phyloP scores from a whole-genome alignment of 2,888 invertebrate genomes.

The Cerceris ruficornis region DNA sequence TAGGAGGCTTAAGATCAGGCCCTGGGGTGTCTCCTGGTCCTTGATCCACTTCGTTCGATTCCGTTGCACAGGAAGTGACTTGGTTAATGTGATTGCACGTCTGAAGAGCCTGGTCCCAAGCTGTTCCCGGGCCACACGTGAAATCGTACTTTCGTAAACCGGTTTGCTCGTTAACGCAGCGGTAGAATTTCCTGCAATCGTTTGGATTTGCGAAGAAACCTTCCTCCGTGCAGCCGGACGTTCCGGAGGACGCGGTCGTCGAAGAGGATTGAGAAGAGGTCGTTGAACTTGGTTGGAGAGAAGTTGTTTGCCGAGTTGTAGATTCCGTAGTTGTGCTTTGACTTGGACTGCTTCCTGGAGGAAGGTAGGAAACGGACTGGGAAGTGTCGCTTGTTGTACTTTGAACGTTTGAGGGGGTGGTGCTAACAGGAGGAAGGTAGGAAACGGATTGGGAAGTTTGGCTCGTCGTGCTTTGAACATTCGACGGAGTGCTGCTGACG shows the following conservation, averaged over 20 bases:
- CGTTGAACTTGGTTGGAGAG: slow-evolving; percentile 12
- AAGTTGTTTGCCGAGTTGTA: slow-evolving; percentile 13
- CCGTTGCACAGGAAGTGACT: slow-evolving; percentile 68
- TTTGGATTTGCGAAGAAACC: slow-evolving; percentile 88
- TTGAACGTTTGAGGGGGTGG: not conserved
- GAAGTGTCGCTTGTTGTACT: slow-evolving; percentile 22
- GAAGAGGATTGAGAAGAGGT: slow-evolving; percentile 1
- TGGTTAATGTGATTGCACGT: slow-evolving; percentile 86
- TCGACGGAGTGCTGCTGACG: not conserved
- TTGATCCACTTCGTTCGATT: slow-evolving; percentile 48
- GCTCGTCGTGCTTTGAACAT: not conserved
- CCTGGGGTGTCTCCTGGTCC: slow-evolving; percentile 36
- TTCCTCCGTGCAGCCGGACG: slow-evolving; percentile 80
- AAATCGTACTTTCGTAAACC: slow-evolving; percentile 87
- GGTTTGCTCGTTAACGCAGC: slow-evolving; percentile 86
- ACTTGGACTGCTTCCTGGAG: slow-evolving; percentile 24
- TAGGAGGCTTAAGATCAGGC: slow-evolving; percentile 8
- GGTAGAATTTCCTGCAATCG: slow-evolving; percentile 89
- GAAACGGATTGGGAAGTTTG: not conserved
- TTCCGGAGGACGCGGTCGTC: slow-evolving; percentile 20
- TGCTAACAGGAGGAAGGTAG: not conserved
- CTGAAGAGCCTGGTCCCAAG: slow-evolving; percentile 88
- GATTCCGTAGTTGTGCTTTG: not conserved
- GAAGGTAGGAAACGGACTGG: slow-evolving; percentile 35
- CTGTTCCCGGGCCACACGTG: slow-evolving; percentile 88